Conservation (phyloP, 2,113 vertebrate species). For the Chaetura pelagica region DNA sequence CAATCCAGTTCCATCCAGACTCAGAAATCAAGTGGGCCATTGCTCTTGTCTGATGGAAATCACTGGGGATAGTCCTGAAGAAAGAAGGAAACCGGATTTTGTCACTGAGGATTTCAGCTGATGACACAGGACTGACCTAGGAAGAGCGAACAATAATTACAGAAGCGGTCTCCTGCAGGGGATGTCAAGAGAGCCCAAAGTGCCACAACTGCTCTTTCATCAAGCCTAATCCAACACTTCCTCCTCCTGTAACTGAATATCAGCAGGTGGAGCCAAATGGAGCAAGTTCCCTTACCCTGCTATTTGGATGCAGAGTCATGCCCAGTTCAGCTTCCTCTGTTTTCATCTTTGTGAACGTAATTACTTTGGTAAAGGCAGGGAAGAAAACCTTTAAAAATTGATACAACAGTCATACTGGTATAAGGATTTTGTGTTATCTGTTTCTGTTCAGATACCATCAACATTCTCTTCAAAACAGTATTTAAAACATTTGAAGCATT, state of each 20-base stretch:
- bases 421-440: background rate
- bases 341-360: background rate
- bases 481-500: background rate
- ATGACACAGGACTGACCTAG: constrained; percentile 90
- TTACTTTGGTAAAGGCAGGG: background rate
- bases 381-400: background rate
- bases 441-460: background rate
- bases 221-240: background rate
- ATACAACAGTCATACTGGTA: background rate
- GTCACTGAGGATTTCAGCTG: constrained; percentile 88
- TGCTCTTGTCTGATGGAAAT: constrained; percentile 85
- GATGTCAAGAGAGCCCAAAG: background rate
- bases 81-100: constrained; percentile 88
- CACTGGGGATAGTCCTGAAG: constrained; percentile 87
- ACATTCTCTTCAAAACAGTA: background rate
- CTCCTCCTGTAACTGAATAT: background rate
- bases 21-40: constrained; percentile 83
- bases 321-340: background rate
- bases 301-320: background rate
- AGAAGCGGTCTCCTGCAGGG: background rate
- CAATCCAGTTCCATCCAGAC: constrained; percentile 87
- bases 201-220: background rate
- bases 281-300: background rate
- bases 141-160: constrained; percentile 40
- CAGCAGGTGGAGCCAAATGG: background rate